Percentiles rank a stretch among this genome's conserved stretches.
These are phyloP conservation scores for Scaptomyza hsui DNA, from an alignment of 1,140 invertebrate genomes.

Conservation along the genomic window DNA sequence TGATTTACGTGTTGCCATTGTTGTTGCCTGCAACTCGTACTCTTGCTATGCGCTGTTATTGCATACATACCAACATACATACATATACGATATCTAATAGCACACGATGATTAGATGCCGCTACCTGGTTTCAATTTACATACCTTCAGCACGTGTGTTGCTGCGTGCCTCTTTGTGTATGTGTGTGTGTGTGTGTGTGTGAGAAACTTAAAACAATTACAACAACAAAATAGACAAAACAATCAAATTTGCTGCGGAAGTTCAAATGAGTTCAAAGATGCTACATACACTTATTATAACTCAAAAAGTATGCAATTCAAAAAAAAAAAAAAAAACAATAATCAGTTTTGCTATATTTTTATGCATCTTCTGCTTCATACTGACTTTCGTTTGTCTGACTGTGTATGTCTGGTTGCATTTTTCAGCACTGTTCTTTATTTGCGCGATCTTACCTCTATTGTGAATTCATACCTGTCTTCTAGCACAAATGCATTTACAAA, in stretches of 20 bases:
- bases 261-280: conserved; percentile 73
- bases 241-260: conserved; percentile 60
- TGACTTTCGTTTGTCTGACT: too few relatives aligned
- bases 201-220: conserved; percentile 73
- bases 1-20: conserved; percentile 72
- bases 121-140: conserved; percentile 70
- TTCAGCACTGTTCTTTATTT: not conserved
- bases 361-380: too few relatives aligned
- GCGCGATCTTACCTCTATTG: not conserved
- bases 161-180: conserved; percentile 27
- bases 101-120: conserved; percentile 49
- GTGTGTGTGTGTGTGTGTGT: conserved; percentile 24
- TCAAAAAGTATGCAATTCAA: too few relatives aligned
- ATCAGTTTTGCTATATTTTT: too few relatives aligned
- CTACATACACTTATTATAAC: not conserved
- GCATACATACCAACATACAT: not conserved
- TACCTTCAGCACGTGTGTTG: conserved; percentile 61
- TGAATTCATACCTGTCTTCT: conserved; percentile 10
- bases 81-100: not conserved
- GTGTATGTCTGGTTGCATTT: not conserved
- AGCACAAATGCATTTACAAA: conserved; percentile 1
- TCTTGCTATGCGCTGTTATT: conserved; percentile 1
- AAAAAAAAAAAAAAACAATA: too few relatives aligned
- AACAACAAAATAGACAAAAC: conserved; percentile 49
- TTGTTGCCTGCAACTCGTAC: conserved; percentile 31